These are phyloP conservation scores for Xanthia togata DNA, from an alignment of 2,888 invertebrate species.

Conservation along the genomic window DNA sequence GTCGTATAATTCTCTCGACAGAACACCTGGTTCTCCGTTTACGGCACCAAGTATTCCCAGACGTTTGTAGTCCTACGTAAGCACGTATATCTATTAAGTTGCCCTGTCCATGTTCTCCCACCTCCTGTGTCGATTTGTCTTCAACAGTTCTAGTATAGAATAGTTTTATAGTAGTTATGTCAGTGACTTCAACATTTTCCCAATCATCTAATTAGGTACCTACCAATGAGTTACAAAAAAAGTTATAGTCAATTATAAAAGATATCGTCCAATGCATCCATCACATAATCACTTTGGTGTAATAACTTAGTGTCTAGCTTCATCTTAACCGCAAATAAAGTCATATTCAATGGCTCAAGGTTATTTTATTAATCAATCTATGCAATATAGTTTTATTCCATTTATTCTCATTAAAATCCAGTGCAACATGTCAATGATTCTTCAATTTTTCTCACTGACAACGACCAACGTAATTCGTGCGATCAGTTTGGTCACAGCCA, in stretches of 20 bases:
- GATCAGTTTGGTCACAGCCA: slow-evolving; percentile 55
- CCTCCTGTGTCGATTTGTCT: too few species aligned
- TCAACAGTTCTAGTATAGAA: too few species aligned
- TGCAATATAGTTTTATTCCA: neutral
- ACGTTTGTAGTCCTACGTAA: too few species aligned
- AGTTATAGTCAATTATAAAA: neutral
- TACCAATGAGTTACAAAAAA: neutral
- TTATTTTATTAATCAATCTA: neutral
- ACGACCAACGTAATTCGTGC: slow-evolving; percentile 35
- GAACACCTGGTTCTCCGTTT: neutral
- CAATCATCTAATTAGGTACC: too few species aligned
- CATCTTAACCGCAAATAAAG: neutral
- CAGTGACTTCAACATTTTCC: too few species aligned
- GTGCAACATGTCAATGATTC: slow-evolving; percentile 28
- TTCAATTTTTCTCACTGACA: slow-evolving; percentile 33
- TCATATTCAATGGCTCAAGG: neutral
- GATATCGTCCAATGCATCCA: neutral
- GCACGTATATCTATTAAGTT: too few species aligned
- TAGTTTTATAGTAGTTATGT: too few species aligned
- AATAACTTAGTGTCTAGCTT: neutral
- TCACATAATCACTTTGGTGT: neutral
- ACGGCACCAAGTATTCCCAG: neutral
- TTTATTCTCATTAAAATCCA: neutral
- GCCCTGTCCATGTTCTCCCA: too few species aligned
- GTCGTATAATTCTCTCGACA: neutral